Evolutionary conservation across 2,113 vertebrate species (phyloP).

Genomic region (Dasyornis broadbenti): DNA sequence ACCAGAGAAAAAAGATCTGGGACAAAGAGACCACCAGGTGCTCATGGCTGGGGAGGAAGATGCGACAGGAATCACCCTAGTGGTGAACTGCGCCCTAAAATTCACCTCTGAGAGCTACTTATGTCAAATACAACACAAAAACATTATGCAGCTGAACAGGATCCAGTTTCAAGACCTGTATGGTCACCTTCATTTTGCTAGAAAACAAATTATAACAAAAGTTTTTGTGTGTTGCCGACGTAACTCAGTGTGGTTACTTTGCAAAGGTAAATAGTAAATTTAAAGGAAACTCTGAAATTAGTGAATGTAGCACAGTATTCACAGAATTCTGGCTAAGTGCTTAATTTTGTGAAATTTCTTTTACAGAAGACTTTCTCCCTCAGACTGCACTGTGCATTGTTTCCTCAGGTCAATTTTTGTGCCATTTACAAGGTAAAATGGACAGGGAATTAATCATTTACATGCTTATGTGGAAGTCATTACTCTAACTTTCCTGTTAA

Average conservation of each 20-base stretch:
- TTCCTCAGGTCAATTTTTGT: background rate
- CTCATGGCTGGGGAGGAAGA: background rate
- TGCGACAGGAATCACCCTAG: background rate
- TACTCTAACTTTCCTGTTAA: background rate
- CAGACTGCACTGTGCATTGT: background rate
- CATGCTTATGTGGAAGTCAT: background rate
- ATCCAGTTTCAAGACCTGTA: background rate
- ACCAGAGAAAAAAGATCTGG: background rate
- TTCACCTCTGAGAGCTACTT: background rate
- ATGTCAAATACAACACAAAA: background rate
- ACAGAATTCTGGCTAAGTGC: background rate
- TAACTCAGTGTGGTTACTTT: background rate
- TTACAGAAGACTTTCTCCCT: background rate
- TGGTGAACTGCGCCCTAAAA: background rate
- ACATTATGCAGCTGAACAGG: background rate
- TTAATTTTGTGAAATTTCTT: background rate
- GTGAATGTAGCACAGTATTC: background rate
- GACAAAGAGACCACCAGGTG: background rate
- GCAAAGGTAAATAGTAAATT: background rate
- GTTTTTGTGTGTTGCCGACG: rapidly evolving
- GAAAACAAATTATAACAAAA: background rate
- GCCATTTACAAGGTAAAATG: background rate
- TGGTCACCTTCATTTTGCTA: background rate
- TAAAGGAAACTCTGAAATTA: background rate
- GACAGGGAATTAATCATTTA: background rate